These are phyloP conservation scores for Athetis lepigone DNA, from an alignment of 2,888 invertebrate genomes.

Conservation along the genomic window DNA sequence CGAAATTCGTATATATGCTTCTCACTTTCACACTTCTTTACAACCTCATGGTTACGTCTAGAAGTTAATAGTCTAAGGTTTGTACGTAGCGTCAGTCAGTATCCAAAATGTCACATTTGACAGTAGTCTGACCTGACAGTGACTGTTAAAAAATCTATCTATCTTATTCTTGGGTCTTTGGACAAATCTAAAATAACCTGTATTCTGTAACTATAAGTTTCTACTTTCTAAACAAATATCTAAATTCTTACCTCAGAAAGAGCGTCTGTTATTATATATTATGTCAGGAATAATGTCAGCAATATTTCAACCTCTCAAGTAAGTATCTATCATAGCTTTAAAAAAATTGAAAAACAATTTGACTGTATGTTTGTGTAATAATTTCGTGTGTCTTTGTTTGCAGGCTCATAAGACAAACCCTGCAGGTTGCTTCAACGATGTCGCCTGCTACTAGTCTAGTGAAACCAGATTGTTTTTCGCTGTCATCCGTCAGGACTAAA, in stretches of 20 bases:
- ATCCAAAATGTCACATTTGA: too few species aligned
- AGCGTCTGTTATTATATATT: too few species aligned
- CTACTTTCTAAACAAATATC: background rate
- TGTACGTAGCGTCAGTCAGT: too few species aligned
- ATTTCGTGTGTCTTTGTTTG: slow-evolving; percentile 49
- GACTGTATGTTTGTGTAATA: background rate
- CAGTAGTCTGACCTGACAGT: too few species aligned
- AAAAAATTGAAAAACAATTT: background rate
- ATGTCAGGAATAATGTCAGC: slow-evolving; percentile 81
- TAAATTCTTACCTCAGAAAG: background rate
- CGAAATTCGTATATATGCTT: too few species aligned
- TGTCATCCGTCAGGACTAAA: slow-evolving; percentile 83
- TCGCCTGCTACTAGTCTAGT: slow-evolving; percentile 71
- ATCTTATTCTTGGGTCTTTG: too few species aligned
- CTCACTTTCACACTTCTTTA: too few species aligned
- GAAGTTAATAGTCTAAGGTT: too few species aligned
- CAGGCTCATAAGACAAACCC: slow-evolving; percentile 77
- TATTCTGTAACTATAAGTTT: too few species aligned
- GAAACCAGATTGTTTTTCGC: slow-evolving; percentile 75
- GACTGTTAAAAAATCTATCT: too few species aligned
- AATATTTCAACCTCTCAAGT: slow-evolving; percentile 81
- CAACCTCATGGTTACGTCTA: too few species aligned
- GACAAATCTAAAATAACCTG: too few species aligned
- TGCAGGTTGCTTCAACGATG: slow-evolving; percentile 70
- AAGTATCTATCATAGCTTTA: slow-evolving; percentile 26